Conservation (phyloP, 64 coral and sea anemone species). For the Montipora cactus region DNA sequence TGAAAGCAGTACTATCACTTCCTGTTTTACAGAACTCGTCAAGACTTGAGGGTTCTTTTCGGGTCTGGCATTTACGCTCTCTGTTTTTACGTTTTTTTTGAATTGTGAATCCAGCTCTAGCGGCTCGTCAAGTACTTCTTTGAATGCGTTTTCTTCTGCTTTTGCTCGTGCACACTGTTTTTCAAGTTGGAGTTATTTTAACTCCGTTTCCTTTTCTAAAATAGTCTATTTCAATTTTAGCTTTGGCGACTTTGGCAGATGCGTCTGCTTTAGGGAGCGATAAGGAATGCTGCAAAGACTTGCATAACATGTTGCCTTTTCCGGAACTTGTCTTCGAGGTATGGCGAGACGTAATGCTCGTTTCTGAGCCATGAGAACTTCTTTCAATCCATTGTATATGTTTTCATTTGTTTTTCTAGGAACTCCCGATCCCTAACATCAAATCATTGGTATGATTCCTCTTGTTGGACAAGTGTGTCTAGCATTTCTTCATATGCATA, state of each 20-base stretch:
- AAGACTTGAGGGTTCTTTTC: background rate
- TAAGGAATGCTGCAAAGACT: background rate
- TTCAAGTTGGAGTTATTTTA: background rate
- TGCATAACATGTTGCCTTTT: background rate
- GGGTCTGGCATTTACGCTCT: background rate
- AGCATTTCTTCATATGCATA: background rate
- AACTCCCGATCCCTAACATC: background rate
- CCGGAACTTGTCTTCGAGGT: background rate
- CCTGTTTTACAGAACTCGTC: background rate
- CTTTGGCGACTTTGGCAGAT: background rate
- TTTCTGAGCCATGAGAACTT: background rate
- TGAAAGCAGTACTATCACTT: background rate
- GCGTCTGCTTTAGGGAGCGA: background rate
- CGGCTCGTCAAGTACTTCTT: slow-evolving; percentile 1
- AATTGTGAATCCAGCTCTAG: background rate
- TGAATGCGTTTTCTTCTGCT: slow-evolving; percentile 24
- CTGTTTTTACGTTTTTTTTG: background rate
- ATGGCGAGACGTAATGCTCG: background rate
- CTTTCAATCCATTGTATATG: background rate
- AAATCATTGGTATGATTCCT: background rate
- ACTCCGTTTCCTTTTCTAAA: slow-evolving; percentile 11
- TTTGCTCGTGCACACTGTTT: background rate
- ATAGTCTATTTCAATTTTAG: slow-evolving; percentile 16
- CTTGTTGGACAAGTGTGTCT: background rate
- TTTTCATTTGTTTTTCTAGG: background rate